Conservation (phyloP, 2,797 vertebrate species). For the Crenichthys baileyi region DNA sequence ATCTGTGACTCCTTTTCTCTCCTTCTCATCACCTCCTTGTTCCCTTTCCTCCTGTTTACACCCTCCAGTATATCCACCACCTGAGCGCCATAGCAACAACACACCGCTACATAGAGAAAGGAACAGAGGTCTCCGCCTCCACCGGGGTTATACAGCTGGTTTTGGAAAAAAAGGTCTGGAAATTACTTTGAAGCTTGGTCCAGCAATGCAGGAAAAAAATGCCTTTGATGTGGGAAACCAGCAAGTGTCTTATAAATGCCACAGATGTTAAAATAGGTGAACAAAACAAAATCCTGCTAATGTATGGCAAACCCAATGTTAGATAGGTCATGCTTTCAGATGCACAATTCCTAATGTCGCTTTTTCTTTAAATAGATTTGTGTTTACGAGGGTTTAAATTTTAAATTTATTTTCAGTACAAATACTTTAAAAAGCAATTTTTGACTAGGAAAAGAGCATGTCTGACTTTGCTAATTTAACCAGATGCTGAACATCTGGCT, state of each 20-base stretch:
- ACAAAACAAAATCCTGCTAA: slow-evolving; percentile 35
- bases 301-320: slow-evolving; percentile 27
- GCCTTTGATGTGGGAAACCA: slow-evolving; percentile 63
- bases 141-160: slow-evolving; percentile 52
- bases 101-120: slow-evolving; percentile 12
- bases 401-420: not conserved
- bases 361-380: not conserved
- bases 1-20: slow-evolving; percentile 38
- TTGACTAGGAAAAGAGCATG: not conserved
- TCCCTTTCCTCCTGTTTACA: slow-evolving; percentile 64
- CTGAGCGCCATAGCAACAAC: slow-evolving; percentile 62
- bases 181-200: slow-evolving; percentile 62
- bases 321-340: slow-evolving; percentile 25
- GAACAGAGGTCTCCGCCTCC: slow-evolving; percentile 42
- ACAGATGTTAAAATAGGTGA: slow-evolving; percentile 57
- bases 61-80: slow-evolving; percentile 69
- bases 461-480: slow-evolving; percentile 7
- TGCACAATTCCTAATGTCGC: not conserved
- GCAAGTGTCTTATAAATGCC: slow-evolving; percentile 47
- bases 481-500: slow-evolving; percentile 46
- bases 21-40: slow-evolving; percentile 44
- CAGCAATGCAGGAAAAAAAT: slow-evolving; percentile 53
- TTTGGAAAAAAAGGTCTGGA: slow-evolving; percentile 24
- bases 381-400: not conserved
- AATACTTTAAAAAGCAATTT: not conserved